Evolutionary conservation across 2,888 invertebrate genomes (phyloP).

Genomic region (Synergus itoensis): DNA sequence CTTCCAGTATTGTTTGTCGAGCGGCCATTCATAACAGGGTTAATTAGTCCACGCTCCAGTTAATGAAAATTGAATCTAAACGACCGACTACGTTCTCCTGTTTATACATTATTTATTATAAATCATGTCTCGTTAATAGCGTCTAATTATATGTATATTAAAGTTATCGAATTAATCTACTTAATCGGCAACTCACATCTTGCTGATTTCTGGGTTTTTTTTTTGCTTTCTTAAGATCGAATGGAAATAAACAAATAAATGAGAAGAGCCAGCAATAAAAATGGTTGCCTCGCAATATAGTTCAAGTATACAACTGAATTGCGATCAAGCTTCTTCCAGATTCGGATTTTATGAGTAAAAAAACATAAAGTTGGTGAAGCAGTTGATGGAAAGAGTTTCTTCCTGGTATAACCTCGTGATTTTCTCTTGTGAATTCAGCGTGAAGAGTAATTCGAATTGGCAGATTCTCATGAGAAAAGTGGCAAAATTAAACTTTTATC

Average conservation of each 20-base stretch:
- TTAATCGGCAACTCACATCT: background rate
- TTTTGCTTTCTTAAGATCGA: background rate
- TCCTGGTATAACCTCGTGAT: background rate
- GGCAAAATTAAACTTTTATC: constrained; percentile 10
- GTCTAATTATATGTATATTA: background rate
- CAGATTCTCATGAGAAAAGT: constrained; percentile 4
- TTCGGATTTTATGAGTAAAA: background rate
- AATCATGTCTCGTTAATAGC: background rate
- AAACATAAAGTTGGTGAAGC: background rate
- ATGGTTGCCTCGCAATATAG: background rate
- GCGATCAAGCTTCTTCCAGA: background rate
- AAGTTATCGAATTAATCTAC: background rate
- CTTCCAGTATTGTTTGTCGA: constrained; percentile 63
- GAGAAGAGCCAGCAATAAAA: background rate
- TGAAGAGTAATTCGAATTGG: background rate
- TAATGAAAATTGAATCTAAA: constrained; percentile 73
- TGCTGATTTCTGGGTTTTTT: background rate
- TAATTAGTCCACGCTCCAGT: constrained; percentile 75
- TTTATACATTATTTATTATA: constrained; percentile 56
- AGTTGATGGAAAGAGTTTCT: background rate
- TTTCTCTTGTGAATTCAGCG: background rate
- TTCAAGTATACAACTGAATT: background rate
- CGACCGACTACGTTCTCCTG: constrained; percentile 55
- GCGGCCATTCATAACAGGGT: constrained; percentile 67
- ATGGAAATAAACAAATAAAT: background rate